phyloP scores from a whole-genome alignment of 2,113 vertebrate genomes.

The Butorides virescens region DNA sequence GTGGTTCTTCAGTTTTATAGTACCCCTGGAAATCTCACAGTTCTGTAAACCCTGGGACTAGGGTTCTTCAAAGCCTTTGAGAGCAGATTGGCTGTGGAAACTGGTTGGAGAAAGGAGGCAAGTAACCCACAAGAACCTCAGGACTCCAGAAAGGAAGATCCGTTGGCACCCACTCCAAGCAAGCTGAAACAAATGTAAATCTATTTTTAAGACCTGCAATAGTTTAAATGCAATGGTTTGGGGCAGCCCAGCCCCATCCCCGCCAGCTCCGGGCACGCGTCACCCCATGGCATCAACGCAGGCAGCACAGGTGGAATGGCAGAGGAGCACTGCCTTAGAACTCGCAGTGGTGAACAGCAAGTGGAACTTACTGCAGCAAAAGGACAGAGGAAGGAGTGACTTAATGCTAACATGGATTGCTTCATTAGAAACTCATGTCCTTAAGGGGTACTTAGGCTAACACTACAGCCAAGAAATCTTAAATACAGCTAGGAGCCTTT shows the following conservation, averaged over 20 bases:
- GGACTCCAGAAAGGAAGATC: background rate
- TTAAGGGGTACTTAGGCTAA: background rate
- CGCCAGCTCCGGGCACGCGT: fast-evolving
- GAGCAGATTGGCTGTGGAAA: background rate
- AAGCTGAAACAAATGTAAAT: background rate
- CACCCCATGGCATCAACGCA: fast-evolving
- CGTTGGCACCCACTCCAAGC: background rate
- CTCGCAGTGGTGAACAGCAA: fast-evolving
- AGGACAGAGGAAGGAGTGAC: background rate
- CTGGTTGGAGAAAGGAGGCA: background rate
- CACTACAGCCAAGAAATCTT: background rate
- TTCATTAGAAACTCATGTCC: background rate
- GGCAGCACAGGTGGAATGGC: background rate
- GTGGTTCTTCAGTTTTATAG: background rate
- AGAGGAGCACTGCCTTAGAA: background rate
- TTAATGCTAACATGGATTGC: background rate
- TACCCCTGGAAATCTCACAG: background rate
- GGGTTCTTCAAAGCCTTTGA: background rate
- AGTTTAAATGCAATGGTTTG: background rate
- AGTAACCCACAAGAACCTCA: background rate
- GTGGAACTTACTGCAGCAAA: background rate
- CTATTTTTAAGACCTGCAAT: background rate
- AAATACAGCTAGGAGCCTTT: background rate
- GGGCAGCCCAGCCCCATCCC: fast-evolving
- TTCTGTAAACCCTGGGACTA: background rate